Evolutionary conservation across 2,888 invertebrate genomes (phyloP).

Genomic region (Lasioglossum vierecki): DNA sequence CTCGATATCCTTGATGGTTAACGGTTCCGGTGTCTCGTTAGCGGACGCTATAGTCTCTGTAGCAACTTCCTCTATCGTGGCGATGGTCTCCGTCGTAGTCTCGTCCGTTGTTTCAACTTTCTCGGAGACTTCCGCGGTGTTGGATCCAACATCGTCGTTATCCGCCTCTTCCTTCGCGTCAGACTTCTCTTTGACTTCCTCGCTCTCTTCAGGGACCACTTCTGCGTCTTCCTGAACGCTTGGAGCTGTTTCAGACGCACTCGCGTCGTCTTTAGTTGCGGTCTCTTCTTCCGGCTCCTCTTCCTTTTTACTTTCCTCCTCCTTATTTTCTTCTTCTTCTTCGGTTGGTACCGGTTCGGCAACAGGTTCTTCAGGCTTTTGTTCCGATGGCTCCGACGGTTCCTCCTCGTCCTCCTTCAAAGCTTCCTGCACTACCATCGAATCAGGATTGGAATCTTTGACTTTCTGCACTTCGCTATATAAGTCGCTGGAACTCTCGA

Average conservation of each 20-base stretch:
- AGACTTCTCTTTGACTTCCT: conserved; percentile 51
- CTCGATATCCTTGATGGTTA: conserved; percentile 64
- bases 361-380: conserved; percentile 33
- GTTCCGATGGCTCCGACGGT: conserved; percentile 37
- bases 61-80: conserved; percentile 40
- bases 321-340: conserved; percentile 68
- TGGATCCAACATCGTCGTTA: conserved; percentile 40
- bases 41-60: conserved; percentile 44
- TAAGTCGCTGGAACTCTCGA: conserved; percentile 85
- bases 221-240: conserved; percentile 22
- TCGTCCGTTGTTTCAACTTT: conserved; percentile 46
- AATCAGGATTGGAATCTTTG: conserved; percentile 65
- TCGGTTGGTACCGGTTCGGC: conserved; percentile 50
- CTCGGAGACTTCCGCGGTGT: conserved; percentile 33
- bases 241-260: not conserved
- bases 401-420: conserved; percentile 65
- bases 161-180: conserved; percentile 34
- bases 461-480: conserved; percentile 88
- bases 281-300: conserved; percentile 63
- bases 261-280: conserved; percentile 32
- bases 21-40: conserved; percentile 49
- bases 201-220: conserved; percentile 49
- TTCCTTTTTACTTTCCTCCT: conserved; percentile 16
- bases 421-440: conserved; percentile 53
- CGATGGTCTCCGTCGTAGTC: conserved; percentile 22